Base-by-base conservation (phyloP, 1,140 invertebrate genomes). In the Zaprionus capensis region DNA sequence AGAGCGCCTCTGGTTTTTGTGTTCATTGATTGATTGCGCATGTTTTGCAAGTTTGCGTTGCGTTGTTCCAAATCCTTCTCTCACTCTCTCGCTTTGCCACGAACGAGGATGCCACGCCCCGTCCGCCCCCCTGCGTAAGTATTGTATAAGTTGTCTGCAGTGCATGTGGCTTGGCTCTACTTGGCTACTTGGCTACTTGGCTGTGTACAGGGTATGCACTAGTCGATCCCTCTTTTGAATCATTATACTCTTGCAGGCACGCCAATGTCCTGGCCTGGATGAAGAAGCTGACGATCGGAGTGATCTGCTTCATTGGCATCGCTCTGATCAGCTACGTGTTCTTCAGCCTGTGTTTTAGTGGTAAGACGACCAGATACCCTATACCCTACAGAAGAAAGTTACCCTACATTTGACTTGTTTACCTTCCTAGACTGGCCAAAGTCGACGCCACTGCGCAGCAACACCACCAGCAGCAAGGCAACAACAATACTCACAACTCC, bases 221-320 rank as follows among this genome's bases (percentile, higher is more conserved):
- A 56, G 53, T 56, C 26, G 22, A 56, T 9, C 9, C 31, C 9
- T 6, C 7, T 46, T 7, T 11, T 46, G 6, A 46, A 7, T 1
- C 7, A 2, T 46, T 15, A n/a, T 9, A 44, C 28, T 55, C 58
- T 80, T 41, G n/a, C 58, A 92, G 91, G 85, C 85, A 88, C 49
- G 91, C 76, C 26, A 92, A 92, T 28, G 59, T 92, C 9, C 59
- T 92, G 63, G 83, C 80, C 65, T 92, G 91, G 91, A 91, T 92
- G 81, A 92, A 92, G 65, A 92, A 91, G 63, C 75, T 92, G 17
- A 92, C 91, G 44, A 92, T 92, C 38, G 91, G 80, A 17, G 68
- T 92, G 4, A 92, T 92, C 76, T 92, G 91, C 63, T 92, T 92
- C n/a, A 85, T 92, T 55, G 91, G 91, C 31, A 87, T 92, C 17